Evolutionary conservation across 2,888 invertebrate genomes (phyloP), one percentile per base, ranked within the genome.

Genomic region (Caenorhabditis becei): DNA sequence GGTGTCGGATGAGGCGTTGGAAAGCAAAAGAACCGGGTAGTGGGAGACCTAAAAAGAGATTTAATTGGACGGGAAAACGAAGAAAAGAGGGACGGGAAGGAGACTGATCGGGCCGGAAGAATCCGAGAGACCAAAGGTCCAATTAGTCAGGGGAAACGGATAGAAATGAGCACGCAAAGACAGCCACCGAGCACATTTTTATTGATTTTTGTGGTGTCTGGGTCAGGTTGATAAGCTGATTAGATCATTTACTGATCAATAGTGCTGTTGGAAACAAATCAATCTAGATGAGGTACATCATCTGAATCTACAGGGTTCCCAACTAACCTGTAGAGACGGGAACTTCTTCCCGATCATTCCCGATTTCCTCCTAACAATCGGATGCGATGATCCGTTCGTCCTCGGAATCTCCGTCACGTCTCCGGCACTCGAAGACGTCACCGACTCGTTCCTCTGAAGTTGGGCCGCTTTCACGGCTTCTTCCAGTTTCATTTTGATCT

Each of bases 1-100:
- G 11, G 56, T 51, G 5, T 49, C 41, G 23, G 70, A 59, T 1
- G 71, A 54, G 47, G 65, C 41, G 35, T 70, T 72, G 23, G 79
- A 79, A 11, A 79, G 67, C 28, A 79, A 41, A 47, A 79, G 67
- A 11, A 79, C 72, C 1, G 79, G 79, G 59, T 79, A 79, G 56
- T 79, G 79, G 18, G 79, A 72, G n/a, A 79, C 79, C 79, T 72
- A 49, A 49, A 71, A 61, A 51, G 24, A 54, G 23, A 44, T 54
- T 41, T 49, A 51, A 72, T 23, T 65, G 56, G 49, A 49, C 47
- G 63, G 20, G 56, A 24, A 18, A 28, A 44, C n/a, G n/a, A 32
- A 32, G 37, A 51, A 49, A 53, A 59, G 35, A 53, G 51, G 20
- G 61, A 1, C 28, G 14, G 53, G 14, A 26, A 11, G 53, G 26